Evolutionary conservation across 2,888 invertebrate genomes (phyloP).

Genomic region (Tetragnatha montana): DNA sequence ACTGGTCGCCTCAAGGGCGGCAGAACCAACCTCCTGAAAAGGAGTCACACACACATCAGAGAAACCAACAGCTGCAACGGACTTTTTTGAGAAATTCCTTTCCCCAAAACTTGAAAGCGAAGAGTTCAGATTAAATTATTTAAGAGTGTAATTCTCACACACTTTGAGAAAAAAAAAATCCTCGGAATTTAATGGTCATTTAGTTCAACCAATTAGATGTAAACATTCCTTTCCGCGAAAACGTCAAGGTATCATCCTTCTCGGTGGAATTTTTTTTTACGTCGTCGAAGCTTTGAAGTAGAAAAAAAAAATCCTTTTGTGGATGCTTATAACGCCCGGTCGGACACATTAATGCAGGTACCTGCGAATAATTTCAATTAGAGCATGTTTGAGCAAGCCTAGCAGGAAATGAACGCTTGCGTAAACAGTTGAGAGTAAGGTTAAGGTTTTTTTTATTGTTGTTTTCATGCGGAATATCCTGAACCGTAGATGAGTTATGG

Average conservation of each 20-base stretch:
- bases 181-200: not conserved
- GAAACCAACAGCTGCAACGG: not conserved
- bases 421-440: not conserved
- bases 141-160: not conserved
- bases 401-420: not conserved
- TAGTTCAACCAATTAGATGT: not conserved
- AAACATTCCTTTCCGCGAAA: not conserved
- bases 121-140: not conserved
- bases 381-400: not conserved
- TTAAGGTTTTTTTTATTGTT: not conserved
- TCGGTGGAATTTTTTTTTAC: not conserved
- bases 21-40: too few relatives aligned
- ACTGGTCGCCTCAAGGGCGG: too few relatives aligned
- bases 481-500: too few relatives aligned
- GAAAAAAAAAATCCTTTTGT: not conserved
- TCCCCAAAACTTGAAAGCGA: not conserved
- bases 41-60: not conserved
- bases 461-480: not conserved
- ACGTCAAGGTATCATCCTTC: not conserved
- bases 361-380: constrained; percentile 1
- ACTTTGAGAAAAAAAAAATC: not conserved
- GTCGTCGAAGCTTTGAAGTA: not conserved
- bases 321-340: not conserved
- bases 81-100: not conserved
- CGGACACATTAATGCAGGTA: not conserved